Base-by-base conservation (phyloP, 2,797 vertebrate genomes). In the Thunnus albacares region DNA sequence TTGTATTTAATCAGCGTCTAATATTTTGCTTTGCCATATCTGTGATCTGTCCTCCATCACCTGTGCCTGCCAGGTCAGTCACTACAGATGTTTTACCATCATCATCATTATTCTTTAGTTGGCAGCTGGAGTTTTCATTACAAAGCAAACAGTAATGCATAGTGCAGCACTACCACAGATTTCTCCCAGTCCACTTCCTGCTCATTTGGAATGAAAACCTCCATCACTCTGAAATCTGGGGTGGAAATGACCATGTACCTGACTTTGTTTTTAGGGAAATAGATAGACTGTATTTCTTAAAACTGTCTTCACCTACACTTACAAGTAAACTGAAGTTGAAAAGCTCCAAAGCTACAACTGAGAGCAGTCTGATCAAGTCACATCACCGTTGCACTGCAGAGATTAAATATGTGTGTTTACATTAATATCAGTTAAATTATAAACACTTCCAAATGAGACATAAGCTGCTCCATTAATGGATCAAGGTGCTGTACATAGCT, bases 181-280 rank as follows among this genome's bases (percentile, higher is more conserved):
- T 28, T 7, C n/a, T 71, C 30, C 66, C 60, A 26, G 5, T 10
- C 9, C 30, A 45, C 17, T 55, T 75, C 11, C 4, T 70, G 28
- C 51, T 63, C 55, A n/a, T 60, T 58, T 61, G n/a, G 17, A 71
- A 47, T 61, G 7, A 15, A 73, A 60, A 73, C 30, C 35, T 62
- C 4, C 38, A 72, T n/a, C 15, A 63, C 33, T 15, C 12, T 61
- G 18, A 47, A 12, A 51, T 33, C 14, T 63, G 22, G 26, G 41
- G 52, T 43, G 33, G 43, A 57, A 22, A 33, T 47, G 17, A 70
- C 33, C 1, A 17, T 49, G 51, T 17, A 63, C 15, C 15, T 45
- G 11, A 58, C 2, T 35, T 55, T 0, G n/a, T 62, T 38, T 53
- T n/a, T 61, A 49, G 20, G 38, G 1, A 35, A 35, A 71, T 61